These are phyloP conservation scores for Cochlearius cochlearius DNA, from an alignment of 2,113 vertebrate species.

Conservation along the genomic window DNA sequence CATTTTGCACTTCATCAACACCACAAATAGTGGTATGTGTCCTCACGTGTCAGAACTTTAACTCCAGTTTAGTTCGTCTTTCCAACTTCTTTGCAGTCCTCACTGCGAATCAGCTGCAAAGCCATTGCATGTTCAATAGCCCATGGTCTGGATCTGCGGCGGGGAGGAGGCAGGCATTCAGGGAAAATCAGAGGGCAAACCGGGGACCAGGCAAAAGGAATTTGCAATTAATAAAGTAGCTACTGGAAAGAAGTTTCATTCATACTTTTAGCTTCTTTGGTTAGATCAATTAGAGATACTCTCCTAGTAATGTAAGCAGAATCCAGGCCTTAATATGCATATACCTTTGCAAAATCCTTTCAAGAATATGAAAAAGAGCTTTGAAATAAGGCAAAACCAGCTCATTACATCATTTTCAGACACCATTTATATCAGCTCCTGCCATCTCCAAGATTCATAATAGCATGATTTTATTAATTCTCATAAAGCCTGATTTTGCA, in stretches of 20 bases:
- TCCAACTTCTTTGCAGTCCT: neutral
- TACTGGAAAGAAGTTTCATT: neutral
- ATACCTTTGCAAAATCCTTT: neutral
- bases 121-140: neutral
- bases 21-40: neutral
- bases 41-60: neutral
- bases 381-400: neutral
- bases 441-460: neutral
- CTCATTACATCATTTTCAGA: conserved; percentile 38
- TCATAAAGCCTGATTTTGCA: conserved; percentile 43
- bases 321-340: neutral
- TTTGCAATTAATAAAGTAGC: neutral
- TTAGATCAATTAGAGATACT: neutral
- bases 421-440: neutral
- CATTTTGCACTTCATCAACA: neutral
- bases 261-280: neutral
- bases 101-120: neutral
- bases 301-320: neutral
- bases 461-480: conserved; percentile 55
- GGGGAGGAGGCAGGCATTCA: neutral
- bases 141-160: rapidly evolving
- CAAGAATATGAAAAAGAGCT: neutral
- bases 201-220: neutral
- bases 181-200: neutral
- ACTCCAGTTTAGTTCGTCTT: neutral